Evolutionary conservation across 2,888 invertebrate genomes (phyloP).

Genomic region (Cheilosia scutellata): DNA sequence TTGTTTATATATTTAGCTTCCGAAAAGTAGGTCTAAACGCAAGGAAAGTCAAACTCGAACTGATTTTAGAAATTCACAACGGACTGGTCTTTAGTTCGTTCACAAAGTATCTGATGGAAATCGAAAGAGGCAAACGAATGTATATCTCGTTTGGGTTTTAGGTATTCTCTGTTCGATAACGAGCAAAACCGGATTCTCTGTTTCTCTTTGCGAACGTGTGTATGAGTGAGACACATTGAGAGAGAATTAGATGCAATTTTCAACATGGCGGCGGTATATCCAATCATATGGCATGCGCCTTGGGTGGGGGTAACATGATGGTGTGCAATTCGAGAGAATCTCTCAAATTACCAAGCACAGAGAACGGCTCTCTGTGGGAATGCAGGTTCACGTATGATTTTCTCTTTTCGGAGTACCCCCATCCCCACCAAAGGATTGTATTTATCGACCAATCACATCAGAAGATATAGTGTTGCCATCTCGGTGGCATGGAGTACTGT

Average conservation of each 20-base stretch:
- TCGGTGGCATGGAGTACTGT: constrained; percentile 21
- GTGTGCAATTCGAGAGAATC: constrained; percentile 36
- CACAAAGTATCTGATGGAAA: constrained; percentile 55
- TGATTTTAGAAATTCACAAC: constrained; percentile 77
- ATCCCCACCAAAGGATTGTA: constrained; percentile 45
- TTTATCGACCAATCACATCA: constrained; percentile 61
- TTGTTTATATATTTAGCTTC: constrained; percentile 75
- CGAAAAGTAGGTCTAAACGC: constrained; percentile 81
- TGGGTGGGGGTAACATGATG: constrained; percentile 49
- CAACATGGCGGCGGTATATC: constrained; percentile 84
- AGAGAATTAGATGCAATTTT: constrained; percentile 80
- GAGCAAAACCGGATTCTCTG: constrained; percentile 13
- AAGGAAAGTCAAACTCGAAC: constrained; percentile 83
- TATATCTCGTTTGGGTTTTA: background rate
- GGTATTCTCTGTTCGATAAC: background rate
- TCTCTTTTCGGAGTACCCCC: constrained; percentile 50
- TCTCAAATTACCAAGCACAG: background rate
- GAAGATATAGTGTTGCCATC: constrained; percentile 68
- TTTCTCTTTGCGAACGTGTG: constrained; percentile 35
- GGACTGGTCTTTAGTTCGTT: constrained; percentile 47
- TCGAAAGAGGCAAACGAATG: constrained; percentile 26
- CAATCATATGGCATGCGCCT: constrained; percentile 84
- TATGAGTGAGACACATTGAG: constrained; percentile 73
- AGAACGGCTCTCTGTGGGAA: constrained; percentile 36
- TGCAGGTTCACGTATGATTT: background rate